Evolutionary conservation across 2,113 vertebrate genomes (phyloP).

Genomic region (Lonchura striata): DNA sequence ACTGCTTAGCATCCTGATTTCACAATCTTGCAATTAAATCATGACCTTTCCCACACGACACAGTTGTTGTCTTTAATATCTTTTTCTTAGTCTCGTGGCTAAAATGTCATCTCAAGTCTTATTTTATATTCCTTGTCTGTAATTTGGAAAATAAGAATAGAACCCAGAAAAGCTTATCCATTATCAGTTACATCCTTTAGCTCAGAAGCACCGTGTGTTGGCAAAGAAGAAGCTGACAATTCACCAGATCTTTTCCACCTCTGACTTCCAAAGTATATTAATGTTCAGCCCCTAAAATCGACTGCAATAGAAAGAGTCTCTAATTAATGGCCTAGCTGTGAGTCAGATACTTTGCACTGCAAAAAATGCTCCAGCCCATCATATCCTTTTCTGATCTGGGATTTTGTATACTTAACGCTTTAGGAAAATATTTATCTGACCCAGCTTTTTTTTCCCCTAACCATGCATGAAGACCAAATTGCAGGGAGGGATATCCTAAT

Average conservation of each 20-base stretch:
- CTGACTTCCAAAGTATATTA: neutral
- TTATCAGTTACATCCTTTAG: conserved; percentile 24
- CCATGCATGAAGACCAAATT: neutral
- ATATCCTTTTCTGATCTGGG: neutral
- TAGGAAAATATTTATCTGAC: neutral
- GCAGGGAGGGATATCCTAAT: neutral
- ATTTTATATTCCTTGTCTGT: conserved; percentile 23
- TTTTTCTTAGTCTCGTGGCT: neutral
- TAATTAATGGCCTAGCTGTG: neutral
- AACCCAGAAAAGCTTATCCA: conserved; percentile 36
- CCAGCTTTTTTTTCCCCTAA: neutral
- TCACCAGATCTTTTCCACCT: neutral
- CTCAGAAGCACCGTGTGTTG: neutral
- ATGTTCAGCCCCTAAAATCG: neutral
- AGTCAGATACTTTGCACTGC: neutral
- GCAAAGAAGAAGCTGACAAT: neutral
- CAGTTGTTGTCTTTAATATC: conserved; percentile 53
- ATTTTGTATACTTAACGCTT: neutral
- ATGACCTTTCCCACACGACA: conserved; percentile 42
- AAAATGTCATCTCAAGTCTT: conserved; percentile 54
- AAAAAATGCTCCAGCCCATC: neutral
- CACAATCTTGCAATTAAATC: conserved; percentile 60
- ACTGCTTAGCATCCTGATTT: conserved; percentile 40
- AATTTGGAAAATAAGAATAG: conserved; percentile 51
- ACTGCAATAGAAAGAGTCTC: neutral